Evolutionary conservation across 2,113 vertebrate species (phyloP).

Genomic region (Tyrannus savana): DNA sequence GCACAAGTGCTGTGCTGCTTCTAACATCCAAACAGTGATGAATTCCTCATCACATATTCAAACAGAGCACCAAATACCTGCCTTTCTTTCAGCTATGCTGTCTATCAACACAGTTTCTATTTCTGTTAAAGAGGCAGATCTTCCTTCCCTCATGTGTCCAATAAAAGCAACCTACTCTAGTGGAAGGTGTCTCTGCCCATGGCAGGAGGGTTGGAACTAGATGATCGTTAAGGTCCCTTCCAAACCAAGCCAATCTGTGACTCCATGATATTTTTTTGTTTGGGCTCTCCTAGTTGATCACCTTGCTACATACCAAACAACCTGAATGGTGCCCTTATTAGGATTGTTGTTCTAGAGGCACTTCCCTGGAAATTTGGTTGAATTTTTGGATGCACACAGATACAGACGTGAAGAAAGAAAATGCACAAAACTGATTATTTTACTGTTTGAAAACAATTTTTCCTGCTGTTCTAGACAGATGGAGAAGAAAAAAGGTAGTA

Average conservation of each 20-base stretch:
- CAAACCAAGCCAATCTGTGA: not conserved
- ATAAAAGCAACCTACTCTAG: not conserved
- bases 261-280: not conserved
- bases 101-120: not conserved
- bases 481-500: slow-evolving; percentile 13
- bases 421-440: slow-evolving; percentile 3
- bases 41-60: not conserved
- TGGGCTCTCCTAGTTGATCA: not conserved
- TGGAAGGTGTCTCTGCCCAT: not conserved
- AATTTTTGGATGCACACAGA: not conserved
- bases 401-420: slow-evolving; percentile 8
- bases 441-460: slow-evolving; percentile 42
- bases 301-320: not conserved
- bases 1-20: not conserved
- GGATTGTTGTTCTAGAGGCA: not conserved
- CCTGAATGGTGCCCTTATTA: not conserved
- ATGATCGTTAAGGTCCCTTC: not conserved
- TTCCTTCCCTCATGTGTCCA: not conserved
- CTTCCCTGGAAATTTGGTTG: not conserved
- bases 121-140: not conserved
- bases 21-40: not conserved
- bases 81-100: not conserved
- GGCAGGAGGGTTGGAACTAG: not conserved
- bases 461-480: slow-evolving; percentile 47
- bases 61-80: not conserved